Evolutionary conservation across 64 coral and sea anemone species (phyloP).

Genomic region (Dendronephthya gigantea): DNA sequence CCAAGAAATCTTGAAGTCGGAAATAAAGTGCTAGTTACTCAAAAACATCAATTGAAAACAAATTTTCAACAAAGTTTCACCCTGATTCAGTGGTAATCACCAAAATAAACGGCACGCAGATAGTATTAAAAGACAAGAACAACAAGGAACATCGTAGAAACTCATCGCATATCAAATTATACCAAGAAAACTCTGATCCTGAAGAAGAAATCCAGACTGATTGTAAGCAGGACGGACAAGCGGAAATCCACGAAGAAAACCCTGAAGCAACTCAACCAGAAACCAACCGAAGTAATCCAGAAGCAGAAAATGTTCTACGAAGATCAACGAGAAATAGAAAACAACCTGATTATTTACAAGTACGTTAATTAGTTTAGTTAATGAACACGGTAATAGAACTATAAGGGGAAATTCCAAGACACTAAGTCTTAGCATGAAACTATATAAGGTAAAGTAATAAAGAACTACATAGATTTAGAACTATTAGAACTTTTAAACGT

Average conservation of each 20-base stretch:
- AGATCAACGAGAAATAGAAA: background rate
- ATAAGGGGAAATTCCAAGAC: no score
- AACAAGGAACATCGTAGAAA: background rate
- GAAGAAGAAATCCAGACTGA: background rate
- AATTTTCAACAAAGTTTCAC: background rate
- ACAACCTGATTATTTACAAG: background rate
- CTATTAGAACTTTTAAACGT: background rate
- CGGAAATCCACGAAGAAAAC: background rate
- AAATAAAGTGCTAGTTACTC: slow-evolving; percentile 24
- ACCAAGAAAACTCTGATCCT: background rate
- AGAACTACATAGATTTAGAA: background rate
- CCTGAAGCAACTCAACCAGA: background rate
- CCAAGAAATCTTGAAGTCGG: background rate
- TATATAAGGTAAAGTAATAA: no score
- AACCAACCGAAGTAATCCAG: background rate
- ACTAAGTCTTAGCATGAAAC: no score
- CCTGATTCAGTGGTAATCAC: background rate
- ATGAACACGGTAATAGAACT: no score
- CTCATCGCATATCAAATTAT: background rate
- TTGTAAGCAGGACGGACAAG: background rate
- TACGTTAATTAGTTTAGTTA: no score
- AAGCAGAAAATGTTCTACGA: background rate
- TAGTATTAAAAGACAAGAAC: background rate
- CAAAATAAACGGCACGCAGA: no score
- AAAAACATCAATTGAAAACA: slow-evolving; percentile 4